Conservation (phyloP, 1,140 invertebrate species). For the Lysiphlebus fabarum region DNA sequence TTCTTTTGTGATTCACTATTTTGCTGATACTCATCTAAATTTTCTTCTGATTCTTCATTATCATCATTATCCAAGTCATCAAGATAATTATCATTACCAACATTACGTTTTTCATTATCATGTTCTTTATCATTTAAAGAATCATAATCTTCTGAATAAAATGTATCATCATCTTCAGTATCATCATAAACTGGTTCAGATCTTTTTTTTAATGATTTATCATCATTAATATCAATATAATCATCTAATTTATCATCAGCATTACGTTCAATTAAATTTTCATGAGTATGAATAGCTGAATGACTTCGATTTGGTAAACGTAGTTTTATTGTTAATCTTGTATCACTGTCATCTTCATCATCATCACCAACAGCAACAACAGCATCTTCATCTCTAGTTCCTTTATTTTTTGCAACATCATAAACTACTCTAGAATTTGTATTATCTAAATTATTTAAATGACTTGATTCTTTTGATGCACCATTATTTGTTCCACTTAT, state of each 20-base stretch:
- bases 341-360: constrained; percentile 17
- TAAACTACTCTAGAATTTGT: neutral
- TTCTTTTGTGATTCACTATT: neutral
- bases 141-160: neutral
- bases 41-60: neutral
- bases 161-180: neutral
- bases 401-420: constrained; percentile 1
- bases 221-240: neutral
- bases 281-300: neutral
- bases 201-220: constrained; percentile 5
- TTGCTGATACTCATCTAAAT: neutral
- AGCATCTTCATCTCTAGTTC: constrained; percentile 9
- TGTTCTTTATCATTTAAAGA: neutral
- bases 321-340: constrained; percentile 19
- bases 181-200: constrained; percentile 5
- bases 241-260: constrained; percentile 2
- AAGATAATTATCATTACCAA: constrained; percentile 13
- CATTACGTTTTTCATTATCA: constrained; percentile 3
- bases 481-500: neutral
- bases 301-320: constrained; percentile 18
- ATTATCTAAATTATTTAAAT: no score
- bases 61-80: constrained; percentile 13
- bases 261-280: neutral
- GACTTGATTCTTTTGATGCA: no score
- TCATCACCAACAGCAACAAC: constrained; percentile 21